Evolutionary conservation across 1,140 invertebrate species (phyloP).

Genomic region (Varroa destructor): DNA sequence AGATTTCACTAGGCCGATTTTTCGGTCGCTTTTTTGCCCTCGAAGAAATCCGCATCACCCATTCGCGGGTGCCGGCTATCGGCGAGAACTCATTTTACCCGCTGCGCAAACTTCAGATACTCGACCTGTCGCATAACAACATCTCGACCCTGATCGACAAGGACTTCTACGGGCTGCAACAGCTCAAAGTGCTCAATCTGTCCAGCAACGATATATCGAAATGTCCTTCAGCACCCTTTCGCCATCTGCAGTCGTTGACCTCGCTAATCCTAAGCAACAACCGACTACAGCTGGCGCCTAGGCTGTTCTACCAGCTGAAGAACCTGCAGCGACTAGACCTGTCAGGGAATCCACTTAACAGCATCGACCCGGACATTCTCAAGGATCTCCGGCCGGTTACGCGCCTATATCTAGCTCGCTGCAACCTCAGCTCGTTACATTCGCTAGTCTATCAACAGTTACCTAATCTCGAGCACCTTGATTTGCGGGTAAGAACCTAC

Average conservation of each 20-base stretch:
- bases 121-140: slow-evolving; percentile 62
- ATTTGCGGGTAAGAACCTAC: slow-evolving; percentile 31
- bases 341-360: slow-evolving; percentile 56
- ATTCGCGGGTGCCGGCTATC: slow-evolving; percentile 60
- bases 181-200: slow-evolving; percentile 42
- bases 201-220: slow-evolving; percentile 44
- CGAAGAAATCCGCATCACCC: slow-evolving; percentile 58
- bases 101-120: slow-evolving; percentile 50
- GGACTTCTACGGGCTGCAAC: slow-evolving; percentile 41
- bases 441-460: slow-evolving; percentile 35
- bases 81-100: slow-evolving; percentile 64
- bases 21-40: slow-evolving; percentile 54
- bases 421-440: slow-evolving; percentile 35
- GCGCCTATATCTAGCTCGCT: slow-evolving; percentile 50
- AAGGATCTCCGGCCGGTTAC: slow-evolving; percentile 42
- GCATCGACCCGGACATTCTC: slow-evolving; percentile 50
- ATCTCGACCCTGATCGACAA: slow-evolving; percentile 50
- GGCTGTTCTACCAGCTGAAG: slow-evolving; percentile 53
- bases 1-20: slow-evolving; percentile 57
- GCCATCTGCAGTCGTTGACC: slow-evolving; percentile 50
- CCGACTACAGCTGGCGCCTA: slow-evolving; percentile 51
- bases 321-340: slow-evolving; percentile 56
- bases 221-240: slow-evolving; percentile 55
- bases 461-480: slow-evolving; percentile 35
- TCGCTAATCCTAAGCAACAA: slow-evolving; percentile 57